Evolutionary conservation across 2,113 vertebrate genomes (phyloP).

Genomic region (Neogobius melanostomus): DNA sequence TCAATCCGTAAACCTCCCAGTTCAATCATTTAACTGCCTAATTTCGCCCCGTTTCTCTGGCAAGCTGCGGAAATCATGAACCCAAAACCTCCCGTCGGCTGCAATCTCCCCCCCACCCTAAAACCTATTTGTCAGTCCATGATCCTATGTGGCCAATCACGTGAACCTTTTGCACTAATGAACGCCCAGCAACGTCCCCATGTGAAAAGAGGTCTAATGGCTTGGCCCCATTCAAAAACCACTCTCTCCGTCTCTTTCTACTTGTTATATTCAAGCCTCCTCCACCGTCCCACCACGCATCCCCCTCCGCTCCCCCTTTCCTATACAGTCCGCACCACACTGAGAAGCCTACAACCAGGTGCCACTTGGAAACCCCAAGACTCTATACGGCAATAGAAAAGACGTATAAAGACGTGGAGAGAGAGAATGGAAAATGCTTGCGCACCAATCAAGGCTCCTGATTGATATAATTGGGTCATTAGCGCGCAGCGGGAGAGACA

Average conservation of each 20-base stretch:
- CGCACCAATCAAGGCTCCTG: slow-evolving; percentile 76
- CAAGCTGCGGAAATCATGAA: not conserved
- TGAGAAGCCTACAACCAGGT: slow-evolving; percentile 52
- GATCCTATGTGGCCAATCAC: slow-evolving; percentile 15
- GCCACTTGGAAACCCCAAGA: slow-evolving; percentile 49
- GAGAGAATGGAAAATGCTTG: slow-evolving; percentile 51
- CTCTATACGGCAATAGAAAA: slow-evolving; percentile 37
- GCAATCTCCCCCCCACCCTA: not conserved
- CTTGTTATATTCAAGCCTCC: slow-evolving; percentile 55
- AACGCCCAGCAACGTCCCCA: slow-evolving; percentile 22
- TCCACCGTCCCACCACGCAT: slow-evolving; percentile 33
- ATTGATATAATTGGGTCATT: slow-evolving; percentile 82
- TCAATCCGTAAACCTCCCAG: too few relatives aligned
- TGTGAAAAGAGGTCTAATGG: slow-evolving; percentile 45
- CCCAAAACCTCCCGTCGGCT: not conserved
- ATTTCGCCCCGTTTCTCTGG: not conserved
- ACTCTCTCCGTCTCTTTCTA: slow-evolving; percentile 5
- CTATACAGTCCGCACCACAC: slow-evolving; percentile 47
- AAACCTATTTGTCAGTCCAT: slow-evolving; percentile 21
- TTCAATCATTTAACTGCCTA: not conserved
- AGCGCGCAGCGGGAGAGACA: slow-evolving; percentile 75
- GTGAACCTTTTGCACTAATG: slow-evolving; percentile 33
- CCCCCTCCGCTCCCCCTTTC: slow-evolving; percentile 51
- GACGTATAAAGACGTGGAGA: slow-evolving; percentile 25
- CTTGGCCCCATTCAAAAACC: slow-evolving; percentile 39